phyloP scores from a whole-genome alignment of 2,888 invertebrate genomes.

The Folsomia manolachei region DNA sequence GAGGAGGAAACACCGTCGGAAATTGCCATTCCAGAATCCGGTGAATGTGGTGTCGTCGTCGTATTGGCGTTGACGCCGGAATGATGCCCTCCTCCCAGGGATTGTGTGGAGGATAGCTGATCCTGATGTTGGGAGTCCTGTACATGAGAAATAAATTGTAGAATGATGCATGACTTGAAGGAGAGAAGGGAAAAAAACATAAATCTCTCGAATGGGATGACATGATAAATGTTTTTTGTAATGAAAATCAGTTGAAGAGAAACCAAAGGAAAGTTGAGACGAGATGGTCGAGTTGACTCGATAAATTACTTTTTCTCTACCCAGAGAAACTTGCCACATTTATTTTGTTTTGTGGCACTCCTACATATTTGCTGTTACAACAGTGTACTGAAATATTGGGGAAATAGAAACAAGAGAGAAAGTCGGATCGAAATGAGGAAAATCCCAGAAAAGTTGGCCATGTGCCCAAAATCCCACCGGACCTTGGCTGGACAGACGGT shows the following conservation, averaged over 20 bases:
- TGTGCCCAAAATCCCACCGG: slow-evolving; percentile 1
- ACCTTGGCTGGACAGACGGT: slow-evolving; percentile 11
- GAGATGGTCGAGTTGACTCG: neutral
- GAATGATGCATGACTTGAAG: neutral
- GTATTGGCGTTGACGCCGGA: slow-evolving; percentile 41
- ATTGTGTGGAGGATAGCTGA: slow-evolving; percentile 21
- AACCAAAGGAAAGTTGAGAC: neutral
- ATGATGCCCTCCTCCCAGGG: slow-evolving; percentile 47
- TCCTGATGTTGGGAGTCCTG: neutral
- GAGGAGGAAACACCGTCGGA: slow-evolving; percentile 58
- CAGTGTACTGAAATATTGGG: neutral
- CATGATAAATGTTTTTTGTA: slow-evolving; percentile 2
- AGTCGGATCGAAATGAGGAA: neutral
- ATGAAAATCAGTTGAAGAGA: slow-evolving; percentile 15
- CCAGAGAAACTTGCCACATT: neutral
- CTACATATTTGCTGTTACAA: too few species aligned
- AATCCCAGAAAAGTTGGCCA: neutral
- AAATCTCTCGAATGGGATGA: neutral
- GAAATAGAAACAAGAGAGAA: neutral
- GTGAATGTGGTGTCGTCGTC: slow-evolving; percentile 46
- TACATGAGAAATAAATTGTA: neutral
- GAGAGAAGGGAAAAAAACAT: neutral
- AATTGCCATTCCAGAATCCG: slow-evolving; percentile 57
- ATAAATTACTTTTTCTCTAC: slow-evolving; percentile 15
- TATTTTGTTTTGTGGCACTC: neutral